Conservation (phyloP, 2,113 vertebrate species). For the Pipa parva region DNA sequence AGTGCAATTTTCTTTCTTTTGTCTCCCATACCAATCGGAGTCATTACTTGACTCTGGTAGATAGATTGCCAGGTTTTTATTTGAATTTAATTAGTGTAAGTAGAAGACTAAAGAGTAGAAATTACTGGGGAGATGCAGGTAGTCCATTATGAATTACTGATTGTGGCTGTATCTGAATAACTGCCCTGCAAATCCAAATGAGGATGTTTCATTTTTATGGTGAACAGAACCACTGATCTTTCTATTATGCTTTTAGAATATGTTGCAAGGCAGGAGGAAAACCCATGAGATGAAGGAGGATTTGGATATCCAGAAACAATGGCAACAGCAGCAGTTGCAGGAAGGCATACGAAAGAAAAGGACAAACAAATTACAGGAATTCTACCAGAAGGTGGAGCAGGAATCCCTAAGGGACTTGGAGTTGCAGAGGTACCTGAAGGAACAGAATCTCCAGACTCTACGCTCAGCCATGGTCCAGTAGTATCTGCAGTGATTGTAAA, state of each 20-base stretch:
- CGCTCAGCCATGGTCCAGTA: conserved; percentile 31
- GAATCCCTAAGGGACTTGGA: conserved; percentile 9
- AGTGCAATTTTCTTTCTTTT: background rate
- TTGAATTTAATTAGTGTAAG: too few relatives aligned
- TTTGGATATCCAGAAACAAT: conserved; percentile 20
- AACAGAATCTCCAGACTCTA: conserved; percentile 49
- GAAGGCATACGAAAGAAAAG: conserved; percentile 34
- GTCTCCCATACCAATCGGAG: background rate
- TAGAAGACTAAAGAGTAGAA: too few relatives aligned
- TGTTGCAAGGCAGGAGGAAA: conserved; percentile 43
- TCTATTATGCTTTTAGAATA: conserved; percentile 33
- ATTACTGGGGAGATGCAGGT: too few relatives aligned
- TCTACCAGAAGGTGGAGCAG: conserved; percentile 36
- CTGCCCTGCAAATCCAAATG: too few relatives aligned
- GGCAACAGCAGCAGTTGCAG: conserved; percentile 31
- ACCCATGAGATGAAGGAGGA: conserved; percentile 28
- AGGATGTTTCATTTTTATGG: too few relatives aligned
- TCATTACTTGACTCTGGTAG: too few relatives aligned
- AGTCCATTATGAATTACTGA: too few relatives aligned
- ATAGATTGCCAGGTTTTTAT: too few relatives aligned
- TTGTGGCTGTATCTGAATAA: too few relatives aligned
- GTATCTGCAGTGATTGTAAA: background rate
- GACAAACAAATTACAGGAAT: conserved; percentile 28
- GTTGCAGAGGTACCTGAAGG: conserved; percentile 47
- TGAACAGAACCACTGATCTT: conserved; percentile 4